These are phyloP conservation scores for Chelidonichthys spinosus DNA, from an alignment of 2,797 vertebrate species.

Conservation along the genomic window DNA sequence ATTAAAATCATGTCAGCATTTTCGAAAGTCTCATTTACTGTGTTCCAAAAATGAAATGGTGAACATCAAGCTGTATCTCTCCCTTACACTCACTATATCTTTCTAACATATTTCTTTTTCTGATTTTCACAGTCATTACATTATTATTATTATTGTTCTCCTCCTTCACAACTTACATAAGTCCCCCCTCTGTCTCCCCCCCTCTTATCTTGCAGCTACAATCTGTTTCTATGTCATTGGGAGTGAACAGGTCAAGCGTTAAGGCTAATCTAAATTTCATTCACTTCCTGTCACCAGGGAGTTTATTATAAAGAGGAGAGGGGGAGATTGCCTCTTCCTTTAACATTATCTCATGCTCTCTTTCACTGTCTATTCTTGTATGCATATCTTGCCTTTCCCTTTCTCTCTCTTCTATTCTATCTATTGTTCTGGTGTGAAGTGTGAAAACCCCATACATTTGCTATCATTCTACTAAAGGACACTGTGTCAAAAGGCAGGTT, in stretches of 20 bases:
- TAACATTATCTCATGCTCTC: neutral
- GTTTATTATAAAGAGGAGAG: conserved; percentile 45
- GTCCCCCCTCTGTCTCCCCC: neutral
- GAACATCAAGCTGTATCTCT: conserved; percentile 2
- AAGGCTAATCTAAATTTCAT: conserved; percentile 74
- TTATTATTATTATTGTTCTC: neutral
- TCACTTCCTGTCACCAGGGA: conserved; percentile 50
- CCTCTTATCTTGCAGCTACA: conserved; percentile 47
- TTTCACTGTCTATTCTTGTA: neutral
- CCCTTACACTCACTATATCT: conserved; percentile 11
- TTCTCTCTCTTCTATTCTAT: neutral
- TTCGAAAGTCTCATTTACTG: too few relatives aligned
- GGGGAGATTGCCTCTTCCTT: conserved; percentile 17
- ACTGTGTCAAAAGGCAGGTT: neutral
- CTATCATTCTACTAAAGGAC: neutral
- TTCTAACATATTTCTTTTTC: neutral
- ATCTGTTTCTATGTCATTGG: conserved; percentile 66
- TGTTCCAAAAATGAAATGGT: too few relatives aligned
- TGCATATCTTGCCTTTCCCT: neutral
- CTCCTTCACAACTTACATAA: conserved; percentile 9
- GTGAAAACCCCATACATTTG: neutral
- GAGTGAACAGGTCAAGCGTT: conserved; percentile 66
- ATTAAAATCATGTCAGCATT: too few relatives aligned
- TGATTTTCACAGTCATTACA: neutral
- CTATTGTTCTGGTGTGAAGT: neutral